Base-by-base conservation (phyloP, 1,140 invertebrate genomes). In the Brachystomella parvula region DNA sequence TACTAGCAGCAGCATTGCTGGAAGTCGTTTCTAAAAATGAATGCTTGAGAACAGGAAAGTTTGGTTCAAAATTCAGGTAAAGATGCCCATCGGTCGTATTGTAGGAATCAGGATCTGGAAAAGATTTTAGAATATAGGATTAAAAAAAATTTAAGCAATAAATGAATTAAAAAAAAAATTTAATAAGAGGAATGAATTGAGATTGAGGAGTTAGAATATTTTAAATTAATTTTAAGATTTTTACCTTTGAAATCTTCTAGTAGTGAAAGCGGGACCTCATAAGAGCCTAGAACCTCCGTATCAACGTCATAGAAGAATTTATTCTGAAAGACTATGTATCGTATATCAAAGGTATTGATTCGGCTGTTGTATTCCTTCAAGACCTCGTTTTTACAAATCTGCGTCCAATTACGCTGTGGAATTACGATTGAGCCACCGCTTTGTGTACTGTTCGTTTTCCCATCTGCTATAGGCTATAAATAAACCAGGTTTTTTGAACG, bases 201-300 rank as follows among this genome's bases (percentile, higher is more conserved):
- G n/a, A n/a, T 24, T 19, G 49, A 53, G 9, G 12, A 53, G 9
- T 53, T 6, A 53, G 21, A 24, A 53, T 53, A 53, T 53, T 53
- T 53, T 53, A 15, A 17, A 9, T 6, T 53, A 6, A 6, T 53
- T 15, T 15, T 6, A 26, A 26, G 24, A 53, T n/a, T n/a, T n/a
- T n/a, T 53, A 53, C 49, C 49, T 53, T 53, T 53, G 49, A 53
- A 53, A 26, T 53, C 49, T 26, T 53, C 49, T 15, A 53, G 49
- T 12, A 6, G 12, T 53, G 15, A 12, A 53, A 6, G 12, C 21
- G 49, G 24, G 24, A 26, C 24, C 6, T 15, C 49, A 26, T 53
- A 53, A 53, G 3, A 17, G 6, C 49, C 49, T 24, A 53, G 24
- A 53, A 12, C 24, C 3, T 53, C 3, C 15, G 24, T 53, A 53